phyloP scores from a whole-genome alignment of 2,113 vertebrate species.

The Pedetes capensis region DNA sequence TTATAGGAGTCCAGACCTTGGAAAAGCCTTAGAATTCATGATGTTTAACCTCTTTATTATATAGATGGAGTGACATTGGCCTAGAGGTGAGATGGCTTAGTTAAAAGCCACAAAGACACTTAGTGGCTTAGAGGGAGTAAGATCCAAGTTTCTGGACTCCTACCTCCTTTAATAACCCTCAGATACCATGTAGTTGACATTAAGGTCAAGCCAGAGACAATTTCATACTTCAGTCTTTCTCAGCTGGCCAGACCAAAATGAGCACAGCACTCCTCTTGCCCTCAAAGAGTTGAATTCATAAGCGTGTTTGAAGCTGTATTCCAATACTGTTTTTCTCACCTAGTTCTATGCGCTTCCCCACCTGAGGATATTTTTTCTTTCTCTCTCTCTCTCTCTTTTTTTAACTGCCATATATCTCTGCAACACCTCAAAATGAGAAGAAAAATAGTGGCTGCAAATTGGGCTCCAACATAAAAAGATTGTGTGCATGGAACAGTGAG shows the following conservation, averaged over 20 bases:
- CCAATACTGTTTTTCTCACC: not conserved
- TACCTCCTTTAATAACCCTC: not conserved
- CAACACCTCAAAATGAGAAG: not conserved
- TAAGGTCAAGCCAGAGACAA: not conserved
- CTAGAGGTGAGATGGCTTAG: not conserved
- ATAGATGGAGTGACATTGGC: fast-evolving
- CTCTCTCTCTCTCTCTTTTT: not conserved
- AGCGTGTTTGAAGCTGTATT: not conserved
- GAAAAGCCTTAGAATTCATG: not conserved
- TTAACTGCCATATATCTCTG: not conserved
- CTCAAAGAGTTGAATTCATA: not conserved
- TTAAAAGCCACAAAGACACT: not conserved
- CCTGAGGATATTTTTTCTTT: not conserved
- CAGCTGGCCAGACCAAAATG: not conserved
- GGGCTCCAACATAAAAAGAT: too few species aligned
- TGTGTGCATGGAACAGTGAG: too few species aligned
- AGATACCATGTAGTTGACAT: not conserved
- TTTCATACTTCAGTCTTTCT: not conserved
- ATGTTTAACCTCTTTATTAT: not conserved
- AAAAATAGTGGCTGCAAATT: too few species aligned
- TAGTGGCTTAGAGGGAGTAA: not conserved
- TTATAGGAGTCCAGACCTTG: not conserved
- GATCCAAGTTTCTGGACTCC: not conserved
- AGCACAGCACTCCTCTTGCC: not conserved
- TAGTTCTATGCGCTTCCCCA: not conserved